Base-by-base conservation (phyloP, 92 coral and sea anemone species). In the Meandrina meandrites region DNA sequence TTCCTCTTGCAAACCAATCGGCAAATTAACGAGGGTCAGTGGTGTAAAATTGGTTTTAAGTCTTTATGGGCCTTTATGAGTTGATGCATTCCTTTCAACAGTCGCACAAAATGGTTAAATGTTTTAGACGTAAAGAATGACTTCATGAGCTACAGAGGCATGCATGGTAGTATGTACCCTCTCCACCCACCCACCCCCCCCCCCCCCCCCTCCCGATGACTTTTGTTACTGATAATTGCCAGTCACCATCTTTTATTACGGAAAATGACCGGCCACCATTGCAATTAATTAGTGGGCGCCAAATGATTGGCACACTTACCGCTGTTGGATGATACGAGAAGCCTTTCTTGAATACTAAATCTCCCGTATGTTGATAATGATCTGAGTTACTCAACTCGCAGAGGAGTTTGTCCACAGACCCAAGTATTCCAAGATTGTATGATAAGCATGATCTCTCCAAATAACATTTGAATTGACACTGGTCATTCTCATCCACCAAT, bases 361-460 rank as follows among this genome's bases (percentile, higher is more conserved):
- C 62, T 67, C 17, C 75, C 24, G 86, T 77, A 70, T 81, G 86
- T 70, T 81, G 78, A 48, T 67, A 81, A 51, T 68, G 86, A 70
- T 81, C 86, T 8, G 86, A 81, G 77, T 68, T 76, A 48, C 86
- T 81, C 42, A 81, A 78, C 76, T 81, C 86, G 50, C 86, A 81
- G 0, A 40, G 0, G 18, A 58, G 31, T 28, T 60, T 58, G 86
- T 30, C 31, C 21, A 66, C 76, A 69, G 77, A 18, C 51, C 30
- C 31, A 36, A 3, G 28, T 32, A 12, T 8, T 70, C 77, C 86
- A 67, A 81, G 76, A 68, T 81, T 81, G 77, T 28, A 67, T 11
- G 86, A 81, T 81, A 48, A 27, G 64, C 86, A 81, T 1, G 16
- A 0, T 8, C 9, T 6, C 24, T 81, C 62, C 30, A 69, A 18